These are phyloP conservation scores for Phyllotreta striolata DNA, from an alignment of 2,888 invertebrate genomes.

Conservation along the genomic window DNA sequence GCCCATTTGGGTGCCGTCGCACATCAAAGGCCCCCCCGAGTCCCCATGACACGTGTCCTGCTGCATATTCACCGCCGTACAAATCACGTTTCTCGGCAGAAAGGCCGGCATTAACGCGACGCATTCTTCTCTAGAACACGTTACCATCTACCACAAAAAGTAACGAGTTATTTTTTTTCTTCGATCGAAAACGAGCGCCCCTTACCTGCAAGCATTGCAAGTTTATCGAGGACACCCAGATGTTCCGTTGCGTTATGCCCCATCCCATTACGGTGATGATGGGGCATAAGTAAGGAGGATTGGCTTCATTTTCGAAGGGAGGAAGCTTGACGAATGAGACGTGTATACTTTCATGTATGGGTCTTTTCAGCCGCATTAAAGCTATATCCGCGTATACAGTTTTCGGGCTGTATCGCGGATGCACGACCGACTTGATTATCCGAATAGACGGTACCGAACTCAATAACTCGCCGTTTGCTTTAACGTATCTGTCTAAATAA, in stretches of 20 bases:
- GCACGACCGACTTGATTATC: neutral
- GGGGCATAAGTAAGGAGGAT: neutral
- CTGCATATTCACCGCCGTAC: neutral
- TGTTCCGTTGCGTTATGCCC: neutral
- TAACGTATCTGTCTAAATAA: conserved; percentile 1
- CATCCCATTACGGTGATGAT: conserved; percentile 1
- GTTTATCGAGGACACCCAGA: neutral
- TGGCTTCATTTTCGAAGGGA: no score
- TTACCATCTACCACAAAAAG: no score
- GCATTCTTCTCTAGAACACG: no score
- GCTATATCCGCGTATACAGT: neutral
- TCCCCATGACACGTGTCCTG: conserved; percentile 3
- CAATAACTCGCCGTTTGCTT: neutral
- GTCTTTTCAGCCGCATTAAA: neutral
- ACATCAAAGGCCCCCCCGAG: conserved; percentile 5
- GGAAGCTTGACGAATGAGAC: neutral
- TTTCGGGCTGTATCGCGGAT: neutral
- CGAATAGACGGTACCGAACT: neutral
- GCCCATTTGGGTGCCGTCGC: neutral
- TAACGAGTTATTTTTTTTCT: no score
- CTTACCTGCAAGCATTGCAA: neutral
- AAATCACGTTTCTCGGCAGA: neutral
- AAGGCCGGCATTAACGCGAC: no score
- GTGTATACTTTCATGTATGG: neutral
- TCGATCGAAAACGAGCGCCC: no score